These are phyloP conservation scores for Ceuthmochares aereus DNA, from an alignment of 2,113 vertebrate species.

Conservation along the genomic window DNA sequence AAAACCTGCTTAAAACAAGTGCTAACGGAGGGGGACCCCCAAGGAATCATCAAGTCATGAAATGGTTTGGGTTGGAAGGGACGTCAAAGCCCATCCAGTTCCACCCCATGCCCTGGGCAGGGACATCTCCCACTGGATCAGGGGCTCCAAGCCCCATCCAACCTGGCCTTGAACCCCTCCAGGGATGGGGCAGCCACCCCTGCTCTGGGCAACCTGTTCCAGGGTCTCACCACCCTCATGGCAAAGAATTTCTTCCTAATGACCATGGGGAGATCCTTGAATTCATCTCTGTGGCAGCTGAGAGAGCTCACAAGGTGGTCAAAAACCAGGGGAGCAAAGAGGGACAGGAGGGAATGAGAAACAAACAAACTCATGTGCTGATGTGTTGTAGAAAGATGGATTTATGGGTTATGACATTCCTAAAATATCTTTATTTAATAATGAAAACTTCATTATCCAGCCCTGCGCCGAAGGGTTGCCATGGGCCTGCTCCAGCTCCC, in stretches of 20 bases:
- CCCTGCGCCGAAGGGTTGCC: conserved; percentile 75
- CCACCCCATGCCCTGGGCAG: too few relatives aligned
- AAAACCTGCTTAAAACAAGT: conserved; percentile 34
- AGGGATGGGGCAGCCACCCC: too few relatives aligned
- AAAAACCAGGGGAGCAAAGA: not conserved
- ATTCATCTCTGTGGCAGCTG: conserved; percentile 41
- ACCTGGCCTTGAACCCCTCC: too few relatives aligned
- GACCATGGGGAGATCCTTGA: not conserved
- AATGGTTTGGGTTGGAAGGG: too few relatives aligned
- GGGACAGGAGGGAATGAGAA: conserved; percentile 9
- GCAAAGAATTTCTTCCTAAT: too few relatives aligned
- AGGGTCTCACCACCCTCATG: too few relatives aligned
- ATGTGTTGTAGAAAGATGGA: conserved; percentile 53
- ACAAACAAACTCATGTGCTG: conserved; percentile 61
- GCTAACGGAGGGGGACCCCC: not conserved
- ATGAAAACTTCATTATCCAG: conserved; percentile 84
- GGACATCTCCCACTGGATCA: too few relatives aligned
- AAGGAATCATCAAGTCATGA: not conserved
- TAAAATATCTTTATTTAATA: conserved; percentile 85
- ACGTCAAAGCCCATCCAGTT: too few relatives aligned
- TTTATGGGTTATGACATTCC: conserved; percentile 78
- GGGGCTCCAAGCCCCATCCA: too few relatives aligned
- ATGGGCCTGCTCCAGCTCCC: conserved; percentile 74
- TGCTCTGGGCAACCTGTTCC: too few relatives aligned
- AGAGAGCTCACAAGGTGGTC: not conserved